Evolutionary conservation across 1,140 invertebrate genomes (phyloP), one percentile per base, ranked within the genome.

Genomic region (Cyphomyrmex costatus): DNA sequence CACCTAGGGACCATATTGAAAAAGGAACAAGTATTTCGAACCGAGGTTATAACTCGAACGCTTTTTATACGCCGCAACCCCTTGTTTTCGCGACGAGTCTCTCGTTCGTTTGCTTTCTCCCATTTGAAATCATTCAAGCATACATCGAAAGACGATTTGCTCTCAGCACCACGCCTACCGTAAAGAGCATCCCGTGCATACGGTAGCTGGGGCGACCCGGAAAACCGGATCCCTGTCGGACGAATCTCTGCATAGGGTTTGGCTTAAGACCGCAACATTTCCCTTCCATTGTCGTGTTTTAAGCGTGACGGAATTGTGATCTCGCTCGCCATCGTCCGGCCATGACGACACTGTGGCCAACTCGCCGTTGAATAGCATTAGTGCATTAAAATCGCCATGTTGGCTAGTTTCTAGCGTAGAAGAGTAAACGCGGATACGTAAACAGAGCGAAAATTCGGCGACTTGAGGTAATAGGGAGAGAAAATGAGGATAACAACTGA

Each of bases 121-220:
- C 68, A 92, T 93, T 92, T 85, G 85, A 93, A 92, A 89, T 92
- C 92, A 87, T 84, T 93, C 91, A 90, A 86, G 91, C 91, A 89
- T 92, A 86, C 80, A 92, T 92, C 83, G 88, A 92, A 93, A 91
- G 88, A 89, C 90, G 92, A 93, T 93, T 93, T 92, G 88, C 60
- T 68, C 85, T 74, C 56, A 4, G 51, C 70, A 86, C 86, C 92
- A 92, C 92, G 91, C 92, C 92, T 87, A 91, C 87, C 68, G 56
- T 74, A 61, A 83, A 85, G 65, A 68, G 79, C 58, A 51, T 33
- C 51, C 16, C 60, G 42, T 77, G 49, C 56, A 68, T 84, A 56
- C 51, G 71, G 56, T 68, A 76, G 66, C 68, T 70, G 82, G 86
- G 58, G 65, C 58, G 42, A 84, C 78, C 53, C 60, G 87, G 77